Evolutionary conservation across 2,113 vertebrate genomes (phyloP).

Genomic region (Chunga burmeisteri): DNA sequence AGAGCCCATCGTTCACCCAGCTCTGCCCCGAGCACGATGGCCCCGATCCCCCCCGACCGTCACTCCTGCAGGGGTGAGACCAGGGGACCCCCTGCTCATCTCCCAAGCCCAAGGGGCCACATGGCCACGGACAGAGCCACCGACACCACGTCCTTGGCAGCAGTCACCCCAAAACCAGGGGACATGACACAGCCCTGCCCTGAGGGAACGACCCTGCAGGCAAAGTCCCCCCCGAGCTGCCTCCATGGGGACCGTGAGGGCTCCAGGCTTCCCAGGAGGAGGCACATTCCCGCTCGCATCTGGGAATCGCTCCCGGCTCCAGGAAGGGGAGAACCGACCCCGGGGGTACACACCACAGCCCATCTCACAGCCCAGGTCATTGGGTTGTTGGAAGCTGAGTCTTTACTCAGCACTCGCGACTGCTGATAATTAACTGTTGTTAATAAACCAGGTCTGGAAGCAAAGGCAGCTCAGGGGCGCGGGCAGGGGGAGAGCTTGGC

Average conservation of each 20-base stretch:
- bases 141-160: not conserved
- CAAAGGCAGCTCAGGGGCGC: not conserved
- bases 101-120: not conserved
- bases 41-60: accelerated
- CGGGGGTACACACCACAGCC: accelerated
- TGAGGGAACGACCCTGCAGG: accelerated
- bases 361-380: not conserved
- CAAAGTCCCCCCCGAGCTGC: accelerated
- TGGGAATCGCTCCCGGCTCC: not conserved
- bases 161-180: not conserved
- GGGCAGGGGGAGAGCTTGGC: not conserved
- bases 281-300: accelerated
- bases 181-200: not conserved
- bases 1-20: not conserved
- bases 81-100: accelerated
- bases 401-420: not conserved
- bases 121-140: not conserved
- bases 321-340: accelerated
- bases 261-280: not conserved
- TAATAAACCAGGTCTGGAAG: constrained; percentile 3
- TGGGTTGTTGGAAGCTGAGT: not conserved
- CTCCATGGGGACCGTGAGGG: accelerated
- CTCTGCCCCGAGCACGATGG: accelerated
- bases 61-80: accelerated
- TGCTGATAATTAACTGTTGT: not conserved